These are phyloP conservation scores for Pocota personata DNA, from an alignment of 2,888 invertebrate genomes.

Conservation along the genomic window DNA sequence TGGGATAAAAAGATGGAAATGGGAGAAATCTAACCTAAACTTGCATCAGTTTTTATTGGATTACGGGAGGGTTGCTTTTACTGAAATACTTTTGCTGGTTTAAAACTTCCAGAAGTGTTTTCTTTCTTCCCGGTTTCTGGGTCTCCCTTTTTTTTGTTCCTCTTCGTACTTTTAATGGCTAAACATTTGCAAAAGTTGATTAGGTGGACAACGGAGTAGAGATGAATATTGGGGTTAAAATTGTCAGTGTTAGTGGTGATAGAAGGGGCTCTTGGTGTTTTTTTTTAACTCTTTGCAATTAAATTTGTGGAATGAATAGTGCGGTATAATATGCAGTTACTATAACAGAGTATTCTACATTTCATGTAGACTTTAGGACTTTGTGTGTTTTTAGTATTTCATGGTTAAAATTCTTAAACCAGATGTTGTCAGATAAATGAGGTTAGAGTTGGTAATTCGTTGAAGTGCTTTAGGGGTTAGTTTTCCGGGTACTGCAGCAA, in stretches of 20 bases:
- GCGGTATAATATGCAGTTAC: not conserved
- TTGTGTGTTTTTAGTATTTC: not conserved
- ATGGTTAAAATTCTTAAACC: slow-evolving; percentile 1
- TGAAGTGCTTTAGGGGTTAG: slow-evolving; percentile 7
- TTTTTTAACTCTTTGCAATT: slow-evolving; percentile 6
- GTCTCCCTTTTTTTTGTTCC: not conserved
- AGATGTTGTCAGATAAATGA: slow-evolving; percentile 14
- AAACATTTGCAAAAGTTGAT: not conserved
- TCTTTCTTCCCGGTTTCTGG: not conserved
- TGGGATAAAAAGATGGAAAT: not conserved
- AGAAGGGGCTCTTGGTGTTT: not conserved
- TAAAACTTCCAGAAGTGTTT: not conserved
- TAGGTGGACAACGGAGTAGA: not conserved
- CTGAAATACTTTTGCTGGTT: slow-evolving; percentile 29
- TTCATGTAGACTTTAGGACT: not conserved
- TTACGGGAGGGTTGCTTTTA: slow-evolving; percentile 28
- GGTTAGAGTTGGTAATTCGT: slow-evolving; percentile 1
- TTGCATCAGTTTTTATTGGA: not conserved
- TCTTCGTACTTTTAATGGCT: slow-evolving; percentile 13
- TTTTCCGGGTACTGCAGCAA: no score
- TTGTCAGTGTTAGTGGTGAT: not conserved
- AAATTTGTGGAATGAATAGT: not conserved
- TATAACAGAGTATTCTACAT: not conserved
- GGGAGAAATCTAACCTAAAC: slow-evolving; percentile 1
- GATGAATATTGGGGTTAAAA: not conserved